Evolutionary conservation across 2,888 invertebrate genomes (phyloP).

Genomic region (Boloria euphrosyne): DNA sequence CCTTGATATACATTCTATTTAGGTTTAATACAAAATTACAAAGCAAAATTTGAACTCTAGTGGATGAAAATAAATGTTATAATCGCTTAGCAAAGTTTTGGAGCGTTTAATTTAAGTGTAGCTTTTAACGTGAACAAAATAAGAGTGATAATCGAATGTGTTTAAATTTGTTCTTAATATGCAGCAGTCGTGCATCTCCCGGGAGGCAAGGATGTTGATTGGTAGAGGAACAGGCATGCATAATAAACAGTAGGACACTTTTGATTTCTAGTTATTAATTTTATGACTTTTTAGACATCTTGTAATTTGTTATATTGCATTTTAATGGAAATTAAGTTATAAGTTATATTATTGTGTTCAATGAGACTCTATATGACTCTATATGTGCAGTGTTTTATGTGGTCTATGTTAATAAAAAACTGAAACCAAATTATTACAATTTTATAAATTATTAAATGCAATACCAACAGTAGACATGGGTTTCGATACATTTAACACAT

Average conservation of each 20-base stretch:
- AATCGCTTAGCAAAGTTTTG: conserved; percentile 2
- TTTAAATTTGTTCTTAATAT: conserved; percentile 28
- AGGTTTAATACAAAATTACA: neutral
- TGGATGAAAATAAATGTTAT: neutral
- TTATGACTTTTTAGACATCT: conserved; percentile 19
- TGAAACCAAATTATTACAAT: too few relatives aligned
- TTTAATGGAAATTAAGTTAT: neutral
- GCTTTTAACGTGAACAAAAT: neutral
- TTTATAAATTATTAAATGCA: too few relatives aligned
- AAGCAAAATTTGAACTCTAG: neutral
- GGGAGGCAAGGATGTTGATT: conserved; percentile 38
- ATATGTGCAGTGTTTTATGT: too few relatives aligned
- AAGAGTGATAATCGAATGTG: conserved; percentile 9
- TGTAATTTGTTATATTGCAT: neutral
- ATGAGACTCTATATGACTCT: neutral
- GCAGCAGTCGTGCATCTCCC: conserved; percentile 28
- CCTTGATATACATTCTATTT: neutral
- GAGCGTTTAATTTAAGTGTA: neutral
- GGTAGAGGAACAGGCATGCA: conserved; percentile 30
- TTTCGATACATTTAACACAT: too few relatives aligned
- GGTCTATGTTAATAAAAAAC: too few relatives aligned
- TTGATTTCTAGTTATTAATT: conserved; percentile 16
- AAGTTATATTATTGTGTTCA: neutral
- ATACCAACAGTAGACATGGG: too few relatives aligned
- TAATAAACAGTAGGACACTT: conserved; percentile 28